These are phyloP conservation scores for Sicus ferrugineus DNA, from an alignment of 2,888 invertebrate species.

Conservation along the genomic window DNA sequence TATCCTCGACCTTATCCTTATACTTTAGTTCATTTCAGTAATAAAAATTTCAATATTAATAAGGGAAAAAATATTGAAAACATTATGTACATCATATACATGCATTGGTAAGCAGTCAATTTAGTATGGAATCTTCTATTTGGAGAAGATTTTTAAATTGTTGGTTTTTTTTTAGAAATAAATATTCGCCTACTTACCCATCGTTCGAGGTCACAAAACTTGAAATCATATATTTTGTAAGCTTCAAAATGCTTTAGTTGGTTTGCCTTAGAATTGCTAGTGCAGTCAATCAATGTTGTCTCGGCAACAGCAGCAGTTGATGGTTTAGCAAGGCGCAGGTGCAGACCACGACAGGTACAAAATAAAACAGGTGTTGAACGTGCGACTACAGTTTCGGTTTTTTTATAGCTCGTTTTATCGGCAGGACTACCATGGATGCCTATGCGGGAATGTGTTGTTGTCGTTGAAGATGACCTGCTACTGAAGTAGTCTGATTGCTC, in stretches of 20 bases:
- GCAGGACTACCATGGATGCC: not conserved
- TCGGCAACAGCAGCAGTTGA: not conserved
- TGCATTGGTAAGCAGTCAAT: too few species aligned
- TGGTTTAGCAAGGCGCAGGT: constrained; percentile 49
- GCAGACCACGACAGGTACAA: constrained; percentile 60
- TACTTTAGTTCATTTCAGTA: too few species aligned
- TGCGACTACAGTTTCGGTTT: constrained; percentile 30
- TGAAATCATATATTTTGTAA: constrained; percentile 3
- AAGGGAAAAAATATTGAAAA: too few species aligned
- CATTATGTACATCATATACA: too few species aligned
- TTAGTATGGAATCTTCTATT: too few species aligned
- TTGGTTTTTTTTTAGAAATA: not conserved
- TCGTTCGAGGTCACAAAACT: constrained; percentile 28
- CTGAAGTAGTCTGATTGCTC: constrained; percentile 18
- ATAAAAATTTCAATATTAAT: too few species aligned
- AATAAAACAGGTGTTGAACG: constrained; percentile 58
- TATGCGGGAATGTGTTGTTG: not conserved
- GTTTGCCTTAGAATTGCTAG: not conserved
- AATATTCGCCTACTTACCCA: constrained; percentile 11
- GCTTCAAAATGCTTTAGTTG: not conserved
- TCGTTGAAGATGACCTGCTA: not conserved
- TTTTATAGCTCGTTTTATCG: not conserved
- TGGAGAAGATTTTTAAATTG: too few species aligned
- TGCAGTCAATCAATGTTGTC: not conserved
- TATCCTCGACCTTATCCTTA: too few species aligned